A percentile compares a stretch with the other conserved stretches of the same genome.
Conservation (phyloP, 92 coral and sea anemone species). For the Paragorgia papillata region DNA sequence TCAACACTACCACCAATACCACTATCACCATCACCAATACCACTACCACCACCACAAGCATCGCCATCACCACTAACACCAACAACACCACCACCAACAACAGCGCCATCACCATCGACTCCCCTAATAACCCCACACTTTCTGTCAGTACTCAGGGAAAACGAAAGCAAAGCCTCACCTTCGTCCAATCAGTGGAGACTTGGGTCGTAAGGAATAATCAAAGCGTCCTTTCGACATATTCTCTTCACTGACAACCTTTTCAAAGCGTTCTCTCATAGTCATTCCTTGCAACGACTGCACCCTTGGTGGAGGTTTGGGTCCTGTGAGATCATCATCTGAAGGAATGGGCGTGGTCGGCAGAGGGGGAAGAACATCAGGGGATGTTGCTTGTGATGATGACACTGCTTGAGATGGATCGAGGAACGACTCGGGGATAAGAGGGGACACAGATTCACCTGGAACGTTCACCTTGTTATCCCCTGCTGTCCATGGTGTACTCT, state of each 20-base stretch:
- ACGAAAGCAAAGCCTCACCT: slow-evolving; percentile 13
- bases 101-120: no score
- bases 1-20: no score
- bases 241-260: neutral
- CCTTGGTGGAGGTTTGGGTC: slow-evolving; percentile 39
- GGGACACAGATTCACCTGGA: slow-evolving; percentile 24
- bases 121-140: no score
- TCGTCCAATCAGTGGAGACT: slow-evolving; percentile 19
- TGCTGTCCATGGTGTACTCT: neutral
- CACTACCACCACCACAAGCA: no score
- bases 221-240: slow-evolving; percentile 7
- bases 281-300: slow-evolving; percentile 16
- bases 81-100: no score
- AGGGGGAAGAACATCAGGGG: slow-evolving; percentile 83
- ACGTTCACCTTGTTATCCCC: neutral
- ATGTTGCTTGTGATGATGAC: slow-evolving; percentile 32
- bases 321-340: slow-evolving; percentile 75
- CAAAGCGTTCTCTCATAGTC: slow-evolving; percentile 30
- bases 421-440: slow-evolving; percentile 38
- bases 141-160: neutral
- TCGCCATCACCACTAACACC: no score
- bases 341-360: slow-evolving; percentile 94
- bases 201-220: slow-evolving; percentile 27
- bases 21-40: no score
- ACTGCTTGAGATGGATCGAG: slow-evolving; percentile 38